These are phyloP conservation scores for Apistogramma diplotaenia DNA, from an alignment of 2,113 vertebrate genomes.

Conservation along the genomic window DNA sequence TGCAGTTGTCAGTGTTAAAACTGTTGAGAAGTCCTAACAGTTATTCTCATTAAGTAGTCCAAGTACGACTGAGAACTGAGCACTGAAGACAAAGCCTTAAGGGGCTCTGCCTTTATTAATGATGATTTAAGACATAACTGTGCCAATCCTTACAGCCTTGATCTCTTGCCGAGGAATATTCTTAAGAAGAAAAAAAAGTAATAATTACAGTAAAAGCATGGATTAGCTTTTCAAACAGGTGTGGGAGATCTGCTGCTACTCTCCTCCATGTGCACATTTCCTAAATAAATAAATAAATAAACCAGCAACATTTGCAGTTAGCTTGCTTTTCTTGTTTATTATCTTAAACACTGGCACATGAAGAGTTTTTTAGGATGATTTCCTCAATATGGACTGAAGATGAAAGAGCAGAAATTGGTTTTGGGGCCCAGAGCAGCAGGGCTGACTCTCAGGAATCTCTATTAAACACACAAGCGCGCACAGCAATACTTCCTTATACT, in stretches of 20 bases:
- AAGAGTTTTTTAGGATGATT: neutral
- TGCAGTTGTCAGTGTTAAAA: neutral
- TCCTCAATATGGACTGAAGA: neutral
- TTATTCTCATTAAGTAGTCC: neutral
- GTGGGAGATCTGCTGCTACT: neutral
- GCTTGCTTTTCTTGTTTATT: neutral
- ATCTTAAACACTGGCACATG: neutral
- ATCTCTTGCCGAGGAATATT: neutral
- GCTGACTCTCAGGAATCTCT: neutral
- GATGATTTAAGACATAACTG: neutral
- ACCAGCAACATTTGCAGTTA: neutral
- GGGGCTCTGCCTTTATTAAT: neutral
- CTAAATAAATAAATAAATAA: neutral
- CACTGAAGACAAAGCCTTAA: neutral
- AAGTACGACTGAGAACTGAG: neutral
- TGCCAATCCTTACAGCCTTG: neutral
- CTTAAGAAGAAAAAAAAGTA: neutral
- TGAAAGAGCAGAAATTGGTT: neutral
- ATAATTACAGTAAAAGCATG: neutral
- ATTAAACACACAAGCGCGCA: conserved; percentile 2
- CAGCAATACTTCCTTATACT: neutral
- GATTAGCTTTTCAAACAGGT: neutral
- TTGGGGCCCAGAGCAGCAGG: neutral
- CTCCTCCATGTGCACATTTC: fast-evolving
- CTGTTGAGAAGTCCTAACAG: neutral